These are phyloP conservation scores for Siderastrea siderea DNA, from an alignment of 92 coral and sea anemone genomes.

Conservation along the genomic window DNA sequence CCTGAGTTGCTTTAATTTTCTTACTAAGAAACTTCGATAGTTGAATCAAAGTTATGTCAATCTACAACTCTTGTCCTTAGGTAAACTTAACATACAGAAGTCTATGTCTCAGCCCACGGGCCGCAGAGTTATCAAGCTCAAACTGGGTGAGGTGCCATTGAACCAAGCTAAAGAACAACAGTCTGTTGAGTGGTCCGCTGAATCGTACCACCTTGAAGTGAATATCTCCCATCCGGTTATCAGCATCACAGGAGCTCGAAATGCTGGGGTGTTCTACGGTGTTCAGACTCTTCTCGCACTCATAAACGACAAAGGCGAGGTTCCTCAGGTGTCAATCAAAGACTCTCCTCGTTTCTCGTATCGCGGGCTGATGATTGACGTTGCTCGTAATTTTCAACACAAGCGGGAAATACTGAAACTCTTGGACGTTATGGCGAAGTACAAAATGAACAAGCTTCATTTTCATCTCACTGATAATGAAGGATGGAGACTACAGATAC, in stretches of 20 bases:
- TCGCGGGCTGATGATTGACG: constrained; percentile 93
- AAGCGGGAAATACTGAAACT: constrained; percentile 76
- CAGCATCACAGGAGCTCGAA: constrained; percentile 62
- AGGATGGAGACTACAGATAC: constrained; percentile 91
- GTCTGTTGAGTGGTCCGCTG: constrained; percentile 57
- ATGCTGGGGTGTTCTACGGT: constrained; percentile 87
- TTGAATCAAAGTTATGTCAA: no score
- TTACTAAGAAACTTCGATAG: neutral
- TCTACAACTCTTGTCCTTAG: neutral
- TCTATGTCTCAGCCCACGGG: neutral
- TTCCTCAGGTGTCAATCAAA: constrained; percentile 71
- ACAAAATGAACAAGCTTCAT: constrained; percentile 87
- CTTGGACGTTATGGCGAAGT: constrained; percentile 79
- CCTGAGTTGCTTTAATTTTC: no score
- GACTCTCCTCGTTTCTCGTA: constrained; percentile 86
- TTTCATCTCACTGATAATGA: constrained; percentile 90
- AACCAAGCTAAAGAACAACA: neutral
- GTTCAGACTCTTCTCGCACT: constrained; percentile 85
- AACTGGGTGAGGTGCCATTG: neutral
- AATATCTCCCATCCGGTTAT: constrained; percentile 37
- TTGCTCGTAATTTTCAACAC: constrained; percentile 87
- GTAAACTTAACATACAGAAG: constrained; percentile 16
- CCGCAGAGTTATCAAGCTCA: constrained; percentile 11
- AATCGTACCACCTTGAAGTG: constrained; percentile 74
- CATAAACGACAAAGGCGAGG: constrained; percentile 54